Evolutionary conservation across 2,113 vertebrate species (phyloP).

Genomic region (Chiloscyllium plagiosum): DNA sequence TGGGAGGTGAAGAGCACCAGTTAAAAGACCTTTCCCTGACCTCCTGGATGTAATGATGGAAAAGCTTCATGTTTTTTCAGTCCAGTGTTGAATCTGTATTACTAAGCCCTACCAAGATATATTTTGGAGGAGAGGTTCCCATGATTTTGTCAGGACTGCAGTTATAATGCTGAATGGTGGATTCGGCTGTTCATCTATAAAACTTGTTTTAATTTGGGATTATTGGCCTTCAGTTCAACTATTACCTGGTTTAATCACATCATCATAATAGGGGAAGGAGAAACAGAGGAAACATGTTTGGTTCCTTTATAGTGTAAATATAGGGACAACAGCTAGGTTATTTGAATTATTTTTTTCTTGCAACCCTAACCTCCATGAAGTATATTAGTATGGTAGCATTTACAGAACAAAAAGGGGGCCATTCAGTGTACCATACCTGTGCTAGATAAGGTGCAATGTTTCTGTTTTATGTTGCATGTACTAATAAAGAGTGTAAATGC

Average conservation of each 20-base stretch:
- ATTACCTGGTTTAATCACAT: neutral
- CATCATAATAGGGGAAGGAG: neutral
- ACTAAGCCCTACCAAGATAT: neutral
- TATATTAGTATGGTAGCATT: neutral
- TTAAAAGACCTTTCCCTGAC: neutral
- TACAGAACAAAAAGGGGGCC: neutral
- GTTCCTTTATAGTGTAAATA: neutral
- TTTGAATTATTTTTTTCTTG: neutral
- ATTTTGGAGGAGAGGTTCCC: neutral
- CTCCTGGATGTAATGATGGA: neutral
- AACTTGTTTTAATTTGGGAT: neutral
- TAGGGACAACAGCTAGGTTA: neutral
- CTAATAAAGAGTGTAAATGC: neutral
- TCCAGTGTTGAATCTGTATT: neutral
- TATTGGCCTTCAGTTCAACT: neutral
- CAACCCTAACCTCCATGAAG: constrained; percentile 35
- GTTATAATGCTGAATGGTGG: neutral
- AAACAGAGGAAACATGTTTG: neutral
- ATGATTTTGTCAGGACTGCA: neutral
- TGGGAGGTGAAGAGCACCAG: neutral
- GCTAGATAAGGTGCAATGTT: neutral
- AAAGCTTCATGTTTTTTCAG: neutral
- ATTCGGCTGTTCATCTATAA: neutral
- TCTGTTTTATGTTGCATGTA: constrained; percentile 1
- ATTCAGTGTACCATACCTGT: neutral